Percentiles rank a stretch among this genome's conserved stretches.
phyloP scores from a whole-genome alignment of 2,113 vertebrate species.

The Hemiscyllium ocellatum region DNA sequence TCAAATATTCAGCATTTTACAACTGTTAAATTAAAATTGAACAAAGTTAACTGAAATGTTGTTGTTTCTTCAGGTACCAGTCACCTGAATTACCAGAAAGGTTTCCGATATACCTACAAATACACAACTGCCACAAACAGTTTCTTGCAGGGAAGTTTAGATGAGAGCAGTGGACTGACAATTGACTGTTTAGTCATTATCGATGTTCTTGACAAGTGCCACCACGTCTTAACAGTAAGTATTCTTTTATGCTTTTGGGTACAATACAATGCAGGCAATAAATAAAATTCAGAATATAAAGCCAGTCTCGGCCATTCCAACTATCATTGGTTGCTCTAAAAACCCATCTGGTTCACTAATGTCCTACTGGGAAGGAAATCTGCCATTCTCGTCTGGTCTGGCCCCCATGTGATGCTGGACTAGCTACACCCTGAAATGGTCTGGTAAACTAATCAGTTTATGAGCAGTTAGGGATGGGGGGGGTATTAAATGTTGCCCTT shows the following conservation, averaged over 20 bases:
- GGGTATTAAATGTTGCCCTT: no score
- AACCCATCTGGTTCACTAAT: no score
- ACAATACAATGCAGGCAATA: neutral
- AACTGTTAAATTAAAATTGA: neutral
- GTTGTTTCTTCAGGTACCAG: constrained; percentile 43
- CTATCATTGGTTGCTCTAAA: no score
- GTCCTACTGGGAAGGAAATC: no score
- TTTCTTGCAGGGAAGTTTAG: constrained; percentile 51
- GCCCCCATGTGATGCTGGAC: no score
- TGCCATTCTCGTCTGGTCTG: no score
- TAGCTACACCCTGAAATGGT: no score
- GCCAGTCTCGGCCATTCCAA: no score
- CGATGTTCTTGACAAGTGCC: constrained; percentile 64
- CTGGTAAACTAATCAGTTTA: no score
- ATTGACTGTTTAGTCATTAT: constrained; percentile 67
- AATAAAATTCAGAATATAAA: no score
- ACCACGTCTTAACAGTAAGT: constrained; percentile 66
- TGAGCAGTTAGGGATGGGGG: no score
- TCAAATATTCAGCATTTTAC: neutral
- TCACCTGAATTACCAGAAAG: constrained; percentile 49
- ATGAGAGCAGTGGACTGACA: constrained; percentile 58
- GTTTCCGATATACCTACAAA: constrained; percentile 62
- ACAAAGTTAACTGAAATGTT: neutral
- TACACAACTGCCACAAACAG: constrained; percentile 62
- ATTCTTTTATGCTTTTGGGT: neutral